Evolutionary conservation across 2,888 invertebrate species (phyloP).

Genomic region (Monoplex corrugatus): DNA sequence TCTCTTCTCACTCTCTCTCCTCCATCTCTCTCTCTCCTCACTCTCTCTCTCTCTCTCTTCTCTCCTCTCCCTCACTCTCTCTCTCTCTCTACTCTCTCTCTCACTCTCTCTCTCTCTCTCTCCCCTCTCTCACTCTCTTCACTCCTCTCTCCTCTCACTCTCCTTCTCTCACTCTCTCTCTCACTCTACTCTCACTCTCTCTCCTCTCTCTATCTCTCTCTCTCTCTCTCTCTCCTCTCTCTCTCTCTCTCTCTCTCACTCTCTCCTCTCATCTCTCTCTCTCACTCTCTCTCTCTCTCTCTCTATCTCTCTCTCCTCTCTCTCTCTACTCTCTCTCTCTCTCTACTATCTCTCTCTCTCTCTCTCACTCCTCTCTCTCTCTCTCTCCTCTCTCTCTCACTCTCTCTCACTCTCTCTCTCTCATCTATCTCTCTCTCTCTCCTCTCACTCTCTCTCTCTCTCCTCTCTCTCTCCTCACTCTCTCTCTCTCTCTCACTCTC

Average conservation of each 20-base stretch:
- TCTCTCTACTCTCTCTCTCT: not conserved
- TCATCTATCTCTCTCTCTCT: not conserved
- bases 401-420: too few species aligned
- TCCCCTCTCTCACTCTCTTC: too few species aligned
- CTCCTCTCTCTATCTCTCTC: too few species aligned
- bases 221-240: too few species aligned
- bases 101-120: too few species aligned
- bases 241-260: too few species aligned
- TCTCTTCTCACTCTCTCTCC: not conserved
- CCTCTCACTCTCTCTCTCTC: not conserved
- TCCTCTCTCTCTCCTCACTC: not conserved
- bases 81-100: not conserved
- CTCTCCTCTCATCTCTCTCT: not conserved
- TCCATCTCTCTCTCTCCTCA: not conserved
- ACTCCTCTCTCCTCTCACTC: too few species aligned
- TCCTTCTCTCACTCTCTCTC: too few species aligned
- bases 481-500: not conserved
- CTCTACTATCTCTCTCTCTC: not conserved
- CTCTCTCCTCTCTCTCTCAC: not conserved
- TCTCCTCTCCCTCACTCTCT: slow-evolving; percentile 24
- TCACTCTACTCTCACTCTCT: too few species aligned
- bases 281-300: slow-evolving; percentile 8
- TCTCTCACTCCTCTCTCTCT: not conserved
- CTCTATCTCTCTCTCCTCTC: not conserved
- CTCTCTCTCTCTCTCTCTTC: slow-evolving; percentile 1